Evolutionary conservation across 2,113 vertebrate species (phyloP), one percentile per base, ranked within the genome.

Genomic region (Protomyctophum bolini): DNA sequence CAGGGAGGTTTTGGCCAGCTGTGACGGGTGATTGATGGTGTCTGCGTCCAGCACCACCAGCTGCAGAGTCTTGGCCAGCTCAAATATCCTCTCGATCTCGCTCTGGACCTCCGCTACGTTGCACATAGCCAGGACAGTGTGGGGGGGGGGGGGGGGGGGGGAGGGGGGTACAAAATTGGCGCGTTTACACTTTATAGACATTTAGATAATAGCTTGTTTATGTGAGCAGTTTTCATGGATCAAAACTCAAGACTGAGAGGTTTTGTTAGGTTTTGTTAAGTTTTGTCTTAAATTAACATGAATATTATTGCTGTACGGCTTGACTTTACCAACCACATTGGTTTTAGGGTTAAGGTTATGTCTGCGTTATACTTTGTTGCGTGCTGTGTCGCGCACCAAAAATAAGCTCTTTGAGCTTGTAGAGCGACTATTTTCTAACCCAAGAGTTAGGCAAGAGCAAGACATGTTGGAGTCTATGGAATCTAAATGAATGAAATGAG

Each of bases 61-160:
- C 92, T 98, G 97, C 84, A 98, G 91, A 47, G 96, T 97, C 92
- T 98, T 98, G 82, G 97, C 97, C 75, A 99, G 88, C 89, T 98
- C 97, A 7, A 99, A 98, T 91, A 99, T 98, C 74, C 97, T 94
- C 76, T 98, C 97, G 0, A 97, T 98, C 90, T 98, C 97, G 11
- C 96, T 98, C 92, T 98, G 97, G 12, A 98, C 97, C 90, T 98
- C 97, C 0, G 96, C 97, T 98, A 87, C 61, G 65, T 49, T 12
- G 7, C 8, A 74, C 63, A 72, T 9, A 77, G 21, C 4, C 33
- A 52, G 33, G 21, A 21, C 21, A 21, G 21, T 63, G 33, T 49
- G 12, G 7, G 46, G 14, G 58, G 48, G 15, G 1, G 21, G 21
- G 21, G 21, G 21, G 21, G 21, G 48, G 15, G 1, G 21, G 21